Evolutionary conservation across 2,113 vertebrate species (phyloP).

Genomic region (Phycodurus eques): DNA sequence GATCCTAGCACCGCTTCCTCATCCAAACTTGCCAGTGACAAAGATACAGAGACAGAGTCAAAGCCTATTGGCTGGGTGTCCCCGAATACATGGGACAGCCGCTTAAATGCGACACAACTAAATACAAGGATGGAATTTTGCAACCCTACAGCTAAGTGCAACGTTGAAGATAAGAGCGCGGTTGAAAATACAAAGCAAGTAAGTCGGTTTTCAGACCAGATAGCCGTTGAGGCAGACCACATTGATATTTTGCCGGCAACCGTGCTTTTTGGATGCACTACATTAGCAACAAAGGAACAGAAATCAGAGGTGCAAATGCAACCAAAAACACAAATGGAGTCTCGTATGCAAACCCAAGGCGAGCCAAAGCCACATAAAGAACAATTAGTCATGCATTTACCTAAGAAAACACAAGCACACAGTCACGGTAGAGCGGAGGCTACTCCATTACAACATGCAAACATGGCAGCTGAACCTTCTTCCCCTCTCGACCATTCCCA

Average conservation of each 20-base stretch:
- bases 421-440: slow-evolving; percentile 11
- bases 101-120: slow-evolving; percentile 29
- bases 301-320: slow-evolving; percentile 27
- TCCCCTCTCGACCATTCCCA: slow-evolving; percentile 25
- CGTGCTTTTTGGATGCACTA: slow-evolving; percentile 50
- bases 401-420: slow-evolving; percentile 21
- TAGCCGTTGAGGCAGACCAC: slow-evolving; percentile 75
- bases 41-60: slow-evolving; percentile 45
- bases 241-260: slow-evolving; percentile 76
- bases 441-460: not conserved
- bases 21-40: slow-evolving; percentile 70
- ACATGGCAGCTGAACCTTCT: slow-evolving; percentile 10
- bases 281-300: slow-evolving; percentile 20
- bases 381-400: slow-evolving; percentile 14
- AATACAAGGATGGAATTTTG: slow-evolving; percentile 5
- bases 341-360: slow-evolving; percentile 18
- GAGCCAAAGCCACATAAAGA: slow-evolving; percentile 17
- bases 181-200: slow-evolving; percentile 18
- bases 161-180: slow-evolving; percentile 18
- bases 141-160: not conserved
- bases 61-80: slow-evolving; percentile 58
- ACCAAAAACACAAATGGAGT: slow-evolving; percentile 18
- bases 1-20: slow-evolving; percentile 59
- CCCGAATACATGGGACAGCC: slow-evolving; percentile 68
- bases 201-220: not conserved